These are phyloP conservation scores for Bradypodion ventrale DNA, from an alignment of 2,797 vertebrate species.

Conservation along the genomic window DNA sequence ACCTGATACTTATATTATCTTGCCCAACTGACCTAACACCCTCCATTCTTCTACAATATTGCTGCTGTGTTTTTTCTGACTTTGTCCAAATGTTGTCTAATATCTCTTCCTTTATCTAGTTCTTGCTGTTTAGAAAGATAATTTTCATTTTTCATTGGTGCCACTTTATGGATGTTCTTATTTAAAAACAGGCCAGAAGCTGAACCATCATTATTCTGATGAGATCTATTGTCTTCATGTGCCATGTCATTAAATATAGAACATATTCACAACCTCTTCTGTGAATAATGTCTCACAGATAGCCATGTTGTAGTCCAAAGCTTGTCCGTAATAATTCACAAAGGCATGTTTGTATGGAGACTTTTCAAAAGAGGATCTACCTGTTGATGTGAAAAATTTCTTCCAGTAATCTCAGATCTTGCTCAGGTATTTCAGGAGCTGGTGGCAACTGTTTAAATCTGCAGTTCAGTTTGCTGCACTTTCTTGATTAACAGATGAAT, in stretches of 20 bases:
- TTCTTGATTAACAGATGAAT: background rate
- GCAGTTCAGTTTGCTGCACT: background rate
- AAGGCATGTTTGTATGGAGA: background rate
- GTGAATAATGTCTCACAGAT: background rate
- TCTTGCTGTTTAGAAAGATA: constrained; percentile 11
- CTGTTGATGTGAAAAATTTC: background rate
- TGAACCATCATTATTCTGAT: constrained; percentile 23
- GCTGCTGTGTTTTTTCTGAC: constrained; percentile 2
- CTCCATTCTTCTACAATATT: background rate
- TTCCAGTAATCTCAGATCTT: background rate
- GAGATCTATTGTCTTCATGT: constrained; percentile 11
- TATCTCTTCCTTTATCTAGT: constrained; percentile 4
- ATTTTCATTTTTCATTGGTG: constrained; percentile 22
- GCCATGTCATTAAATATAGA: background rate
- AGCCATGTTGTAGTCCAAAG: background rate
- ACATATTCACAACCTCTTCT: background rate
- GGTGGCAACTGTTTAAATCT: background rate
- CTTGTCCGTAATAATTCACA: background rate
- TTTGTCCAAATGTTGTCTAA: constrained; percentile 5
- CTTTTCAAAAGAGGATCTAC: background rate
- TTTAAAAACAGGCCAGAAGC: background rate
- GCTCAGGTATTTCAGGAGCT: background rate
- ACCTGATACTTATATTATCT: too few species aligned
- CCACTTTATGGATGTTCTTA: constrained; percentile 13
- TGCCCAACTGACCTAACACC: too few species aligned